These are phyloP conservation scores for Acrobasis repandana DNA, from an alignment of 2,888 invertebrate species.

Conservation along the genomic window DNA sequence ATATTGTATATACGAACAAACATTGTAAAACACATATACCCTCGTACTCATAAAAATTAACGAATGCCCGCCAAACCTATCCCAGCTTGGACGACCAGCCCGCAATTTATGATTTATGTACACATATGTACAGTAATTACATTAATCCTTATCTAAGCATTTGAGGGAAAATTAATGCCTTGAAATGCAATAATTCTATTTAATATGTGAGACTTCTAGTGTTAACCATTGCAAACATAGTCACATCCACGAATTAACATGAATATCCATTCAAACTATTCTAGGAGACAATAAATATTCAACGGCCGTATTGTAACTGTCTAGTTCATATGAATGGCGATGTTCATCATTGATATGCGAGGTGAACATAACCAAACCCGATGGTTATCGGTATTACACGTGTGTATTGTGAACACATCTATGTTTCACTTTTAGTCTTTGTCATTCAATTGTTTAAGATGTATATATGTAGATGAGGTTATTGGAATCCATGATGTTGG, in stretches of 20 bases:
- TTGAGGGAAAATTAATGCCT: too few species aligned
- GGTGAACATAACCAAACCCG: conserved; percentile 17
- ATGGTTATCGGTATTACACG: conserved; percentile 19
- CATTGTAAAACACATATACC: too few species aligned
- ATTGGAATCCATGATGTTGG: conserved; percentile 2
- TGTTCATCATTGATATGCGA: conserved; percentile 20
- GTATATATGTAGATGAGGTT: conserved; percentile 12
- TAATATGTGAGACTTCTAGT: neutral
- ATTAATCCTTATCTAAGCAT: neutral
- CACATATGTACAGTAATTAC: too few species aligned
- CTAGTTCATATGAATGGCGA: conserved; percentile 25
- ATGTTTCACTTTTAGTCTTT: conserved; percentile 16
- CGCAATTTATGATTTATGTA: too few species aligned
- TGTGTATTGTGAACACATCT: conserved; percentile 17
- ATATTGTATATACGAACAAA: too few species aligned
- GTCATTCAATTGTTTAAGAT: conserved; percentile 7
- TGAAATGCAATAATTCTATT: neutral
- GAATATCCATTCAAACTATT: conserved; percentile 15
- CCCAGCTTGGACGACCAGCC: too few species aligned
- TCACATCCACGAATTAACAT: conserved; percentile 18
- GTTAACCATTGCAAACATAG: neutral
- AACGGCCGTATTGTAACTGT: conserved; percentile 31
- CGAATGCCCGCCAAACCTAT: too few species aligned
- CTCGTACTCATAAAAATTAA: too few species aligned
- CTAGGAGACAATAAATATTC: conserved; percentile 27